Percentiles rank a stretch among this genome's conserved stretches.
Evolutionary conservation across 2,113 vertebrate genomes (phyloP).

Genomic region (Heterotis niloticus): DNA sequence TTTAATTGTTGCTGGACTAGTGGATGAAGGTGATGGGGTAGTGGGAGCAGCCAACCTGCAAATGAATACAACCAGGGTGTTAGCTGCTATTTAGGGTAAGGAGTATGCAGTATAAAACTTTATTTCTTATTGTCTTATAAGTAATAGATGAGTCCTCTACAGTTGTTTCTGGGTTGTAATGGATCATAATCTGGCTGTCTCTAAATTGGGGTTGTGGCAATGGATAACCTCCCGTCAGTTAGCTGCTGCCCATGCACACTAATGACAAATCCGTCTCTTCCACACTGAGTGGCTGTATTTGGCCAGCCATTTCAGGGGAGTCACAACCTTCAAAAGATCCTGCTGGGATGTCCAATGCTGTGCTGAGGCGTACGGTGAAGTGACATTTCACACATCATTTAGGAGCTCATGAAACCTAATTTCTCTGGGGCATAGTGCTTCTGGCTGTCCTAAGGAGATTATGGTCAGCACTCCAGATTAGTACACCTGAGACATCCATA

Average conservation of each 20-base stretch:
- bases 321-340: too few species aligned
- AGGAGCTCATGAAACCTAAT: neutral
- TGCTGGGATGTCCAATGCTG: neutral
- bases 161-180: neutral
- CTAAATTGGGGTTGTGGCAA: neutral
- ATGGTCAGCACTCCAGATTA: neutral
- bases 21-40: too few species aligned
- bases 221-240: neutral
- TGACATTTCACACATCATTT: neutral
- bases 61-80: too few species aligned
- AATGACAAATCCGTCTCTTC: neutral
- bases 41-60: too few species aligned
- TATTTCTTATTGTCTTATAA: too few species aligned
- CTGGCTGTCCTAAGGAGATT: neutral
- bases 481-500: neutral
- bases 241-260: too few species aligned
- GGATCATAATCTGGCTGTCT: neutral
- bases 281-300: neutral
- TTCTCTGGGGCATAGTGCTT: neutral
- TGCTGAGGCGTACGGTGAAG: neutral
- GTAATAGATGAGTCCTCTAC: too few species aligned
- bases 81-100: too few species aligned
- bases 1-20: too few species aligned
- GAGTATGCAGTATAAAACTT: too few species aligned
- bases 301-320: neutral